phyloP scores from a whole-genome alignment of 2,113 vertebrate genomes.

The Struthidea cinerea region DNA sequence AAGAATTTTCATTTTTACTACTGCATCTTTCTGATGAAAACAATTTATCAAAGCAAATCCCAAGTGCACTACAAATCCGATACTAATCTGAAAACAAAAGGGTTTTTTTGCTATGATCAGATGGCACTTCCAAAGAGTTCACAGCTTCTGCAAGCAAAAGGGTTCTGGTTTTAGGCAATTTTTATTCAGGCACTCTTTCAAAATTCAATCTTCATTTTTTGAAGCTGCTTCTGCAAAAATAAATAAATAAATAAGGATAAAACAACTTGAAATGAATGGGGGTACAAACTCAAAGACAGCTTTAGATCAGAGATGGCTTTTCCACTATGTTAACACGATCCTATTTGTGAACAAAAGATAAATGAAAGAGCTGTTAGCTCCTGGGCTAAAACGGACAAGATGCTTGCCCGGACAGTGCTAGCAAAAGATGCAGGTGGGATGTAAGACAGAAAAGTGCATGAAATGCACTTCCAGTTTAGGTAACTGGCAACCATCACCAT shows the following conservation, averaged over 20 bases:
- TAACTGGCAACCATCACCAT: not conserved
- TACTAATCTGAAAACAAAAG: not conserved
- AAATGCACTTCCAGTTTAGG: not conserved
- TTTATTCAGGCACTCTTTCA: not conserved
- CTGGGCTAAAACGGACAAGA: not conserved
- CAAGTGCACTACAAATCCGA: not conserved
- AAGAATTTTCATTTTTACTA: not conserved
- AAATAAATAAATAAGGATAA: not conserved
- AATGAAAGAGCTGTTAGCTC: not conserved
- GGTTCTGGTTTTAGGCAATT: not conserved
- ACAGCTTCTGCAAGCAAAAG: not conserved
- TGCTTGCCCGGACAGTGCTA: not conserved
- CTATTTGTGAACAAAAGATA: not conserved
- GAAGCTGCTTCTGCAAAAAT: not conserved
- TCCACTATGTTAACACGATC: not conserved
- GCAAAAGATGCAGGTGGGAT: not conserved
- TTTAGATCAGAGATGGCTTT: not conserved
- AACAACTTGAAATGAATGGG: not conserved
- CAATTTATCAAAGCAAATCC: not conserved
- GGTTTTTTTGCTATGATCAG: not conserved
- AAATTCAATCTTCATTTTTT: not conserved
- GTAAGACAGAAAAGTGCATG: not conserved
- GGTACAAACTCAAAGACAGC: not conserved
- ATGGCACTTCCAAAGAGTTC: not conserved
- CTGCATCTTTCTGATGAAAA: not conserved